phyloP scores from a whole-genome alignment of 2,888 invertebrate species.

The Limenitis camilla region DNA sequence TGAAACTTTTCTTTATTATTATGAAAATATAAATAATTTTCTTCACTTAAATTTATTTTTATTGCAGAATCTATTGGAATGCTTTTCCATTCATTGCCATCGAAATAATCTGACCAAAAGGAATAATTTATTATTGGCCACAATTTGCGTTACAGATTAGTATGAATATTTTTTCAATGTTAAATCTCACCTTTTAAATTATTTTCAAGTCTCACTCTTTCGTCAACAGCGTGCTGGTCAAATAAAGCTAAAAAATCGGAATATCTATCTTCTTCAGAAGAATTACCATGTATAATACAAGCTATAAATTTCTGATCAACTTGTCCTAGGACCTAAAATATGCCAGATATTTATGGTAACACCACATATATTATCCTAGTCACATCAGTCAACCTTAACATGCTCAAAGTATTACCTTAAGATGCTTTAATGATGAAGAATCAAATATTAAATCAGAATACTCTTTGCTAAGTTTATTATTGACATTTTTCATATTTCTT shows the following conservation, averaged over 20 bases:
- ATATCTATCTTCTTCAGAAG: constrained; percentile 37
- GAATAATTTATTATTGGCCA: neutral
- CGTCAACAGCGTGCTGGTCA: constrained; percentile 93
- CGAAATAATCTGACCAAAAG: constrained; percentile 59
- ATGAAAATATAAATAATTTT: constrained; percentile 69
- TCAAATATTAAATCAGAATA: constrained; percentile 49
- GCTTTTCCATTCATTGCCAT: constrained; percentile 50
- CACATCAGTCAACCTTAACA: neutral
- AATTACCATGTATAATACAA: constrained; percentile 47
- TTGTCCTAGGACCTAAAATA: constrained; percentile 80
- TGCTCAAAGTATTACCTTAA: constrained; percentile 35
- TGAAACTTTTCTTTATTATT: constrained; percentile 71
- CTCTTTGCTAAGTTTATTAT: constrained; percentile 40
- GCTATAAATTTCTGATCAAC: constrained; percentile 83
- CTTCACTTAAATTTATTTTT: constrained; percentile 44
- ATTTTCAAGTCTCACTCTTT: constrained; percentile 84
- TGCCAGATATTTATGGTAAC: neutral
- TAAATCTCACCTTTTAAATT: constrained; percentile 72
- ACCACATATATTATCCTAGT: neutral
- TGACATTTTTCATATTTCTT: constrained; percentile 44
- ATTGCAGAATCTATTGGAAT: constrained; percentile 39
- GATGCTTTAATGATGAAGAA: constrained; percentile 39
- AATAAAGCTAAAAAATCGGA: constrained; percentile 77
- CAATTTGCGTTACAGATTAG: neutral
- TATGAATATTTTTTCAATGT: neutral